Percentiles rank a stretch among this genome's conserved stretches.
Evolutionary conservation across 2,888 invertebrate species (phyloP).

Genomic region (Byasa hedistus): DNA sequence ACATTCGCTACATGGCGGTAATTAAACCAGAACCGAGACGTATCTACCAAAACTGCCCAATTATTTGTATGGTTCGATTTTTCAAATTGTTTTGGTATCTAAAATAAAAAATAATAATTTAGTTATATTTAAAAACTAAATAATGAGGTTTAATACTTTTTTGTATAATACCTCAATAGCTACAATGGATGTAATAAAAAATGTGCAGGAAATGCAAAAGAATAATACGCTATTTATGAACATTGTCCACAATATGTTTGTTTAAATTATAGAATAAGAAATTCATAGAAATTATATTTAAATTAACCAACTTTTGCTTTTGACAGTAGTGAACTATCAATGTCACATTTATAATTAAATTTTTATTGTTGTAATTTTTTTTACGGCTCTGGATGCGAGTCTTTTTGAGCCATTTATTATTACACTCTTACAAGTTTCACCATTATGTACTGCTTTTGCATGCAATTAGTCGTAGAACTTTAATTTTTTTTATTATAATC

Average conservation of each 20-base stretch:
- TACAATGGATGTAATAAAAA: background rate
- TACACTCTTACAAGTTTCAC: no score
- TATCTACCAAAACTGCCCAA: conserved; percentile 99
- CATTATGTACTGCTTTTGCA: no score
- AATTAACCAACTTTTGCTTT: background rate
- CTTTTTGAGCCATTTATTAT: no score
- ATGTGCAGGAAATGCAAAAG: background rate
- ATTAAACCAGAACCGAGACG: conserved; percentile 99
- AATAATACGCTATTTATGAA: conserved; percentile 3
- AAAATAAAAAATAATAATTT: conserved; percentile 31
- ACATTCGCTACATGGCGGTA: conserved; percentile 99
- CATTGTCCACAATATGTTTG: background rate
- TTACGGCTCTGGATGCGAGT: no score
- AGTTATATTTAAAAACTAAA: conserved; percentile 1
- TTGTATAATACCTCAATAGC: conserved; percentile 27
- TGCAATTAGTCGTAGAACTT: no score
- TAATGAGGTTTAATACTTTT: background rate
- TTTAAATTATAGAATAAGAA: background rate
- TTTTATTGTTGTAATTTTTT: no score
- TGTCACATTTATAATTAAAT: background rate
- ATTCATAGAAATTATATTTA: background rate
- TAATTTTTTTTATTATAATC: no score
- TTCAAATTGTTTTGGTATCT: conserved; percentile 78
- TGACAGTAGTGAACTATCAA: background rate
- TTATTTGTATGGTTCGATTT: conserved; percentile 95